Base-by-base conservation (phyloP, 2,113 vertebrate genomes). In the Electrona antarctica region DNA sequence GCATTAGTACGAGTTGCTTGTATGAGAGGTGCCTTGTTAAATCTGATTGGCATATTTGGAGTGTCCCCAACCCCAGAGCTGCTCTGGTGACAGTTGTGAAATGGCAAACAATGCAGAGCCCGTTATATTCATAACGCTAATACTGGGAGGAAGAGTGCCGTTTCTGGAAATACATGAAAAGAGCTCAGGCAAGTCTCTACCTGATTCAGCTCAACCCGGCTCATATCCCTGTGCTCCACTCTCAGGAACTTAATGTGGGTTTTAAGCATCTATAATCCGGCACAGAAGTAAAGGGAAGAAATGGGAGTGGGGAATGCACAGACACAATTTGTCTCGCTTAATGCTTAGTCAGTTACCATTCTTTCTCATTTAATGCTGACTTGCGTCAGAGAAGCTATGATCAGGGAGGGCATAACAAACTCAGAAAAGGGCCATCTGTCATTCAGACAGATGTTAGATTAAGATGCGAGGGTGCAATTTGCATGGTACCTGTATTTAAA, bases 1-100 rank as follows among this genome's bases (percentile, higher is more conserved):
- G 85, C 76, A 83, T 88, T 86, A 88, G 72, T 41, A 29, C 3
- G 74, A 85, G 81, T 74, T 80, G 73, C 82, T 86, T 74, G 81
- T 73, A 83, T 79, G 81, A 86, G 85, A 88, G 87, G 73, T 79
- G 86, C 83, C 81, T 89, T 21, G 80, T 88, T 90, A 85, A 88
- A 90, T 87, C 78, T 87, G 85, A 89, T 89, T 59, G 74, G 84
- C 80, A 85, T 84, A 81, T 89, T 85, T 83, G 55, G 73, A 85
- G 84, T 82, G 33, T 83, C 71, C 82, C 74, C 33, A 41, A 41
- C 33, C 33, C 82, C 69, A 76, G 80, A 80, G 84, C 76, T 55
- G 67, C 81, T 87, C 64, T 47, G 69, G 75, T 80, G 89, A 84
- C 88, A 86, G 82, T 67, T 70, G 57, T 7, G 80, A 77, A 85